Base-by-base conservation (phyloP, 2,888 invertebrate genomes). In the Spatulosminthurus flaviceps region DNA sequence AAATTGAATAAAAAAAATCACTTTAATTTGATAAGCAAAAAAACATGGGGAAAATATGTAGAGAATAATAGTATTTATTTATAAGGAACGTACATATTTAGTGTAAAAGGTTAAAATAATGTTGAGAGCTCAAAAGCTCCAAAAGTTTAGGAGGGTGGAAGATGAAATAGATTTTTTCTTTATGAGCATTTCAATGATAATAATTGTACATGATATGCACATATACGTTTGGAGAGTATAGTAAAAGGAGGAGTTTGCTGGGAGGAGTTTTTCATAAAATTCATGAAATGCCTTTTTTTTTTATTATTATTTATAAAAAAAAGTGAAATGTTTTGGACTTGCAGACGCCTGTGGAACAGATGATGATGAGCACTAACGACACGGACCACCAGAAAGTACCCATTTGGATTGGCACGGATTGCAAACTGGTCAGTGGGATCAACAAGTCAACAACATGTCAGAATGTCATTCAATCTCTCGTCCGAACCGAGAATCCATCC, bases 371-470 rank as follows among this genome's bases (percentile, higher is more conserved):
- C 34, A 51, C 28, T 51, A 78, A 78, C 78, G 80, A 80, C 67
- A 78, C 74, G 79, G 80, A 81, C 79, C 79, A 80, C 51, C 80
- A 81, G 34, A 82, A 84, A 75, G 77, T 84, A 29, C 84, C 84
- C 61, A 80, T 84, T 77, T 84, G 84, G 84, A 81, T 83, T 72
- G 82, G 83, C 73, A 78, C 77, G 70, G 81, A 82, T 78, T 82
- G 82, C 79, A 83, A 83, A 75, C 76, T 83, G 79, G 82, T 84
- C 64, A 82, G 82, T 42, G 84, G 84, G 66, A 82, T 84, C 73
- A 79, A 77, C 81, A 83, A 82, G 78, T 79, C 79, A 51, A 84
- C 84, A 34, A 84, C 84, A 66, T 84, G 84, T 79, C 81, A 81
- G 70, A 81, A 83, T 79, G 81, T 84, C 78, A 82, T 84, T 61